A percentile compares a stretch with the other conserved stretches of the same genome.
Conservation (phyloP, 1,140 invertebrate species). For the Drosophila gunungcola region DNA sequence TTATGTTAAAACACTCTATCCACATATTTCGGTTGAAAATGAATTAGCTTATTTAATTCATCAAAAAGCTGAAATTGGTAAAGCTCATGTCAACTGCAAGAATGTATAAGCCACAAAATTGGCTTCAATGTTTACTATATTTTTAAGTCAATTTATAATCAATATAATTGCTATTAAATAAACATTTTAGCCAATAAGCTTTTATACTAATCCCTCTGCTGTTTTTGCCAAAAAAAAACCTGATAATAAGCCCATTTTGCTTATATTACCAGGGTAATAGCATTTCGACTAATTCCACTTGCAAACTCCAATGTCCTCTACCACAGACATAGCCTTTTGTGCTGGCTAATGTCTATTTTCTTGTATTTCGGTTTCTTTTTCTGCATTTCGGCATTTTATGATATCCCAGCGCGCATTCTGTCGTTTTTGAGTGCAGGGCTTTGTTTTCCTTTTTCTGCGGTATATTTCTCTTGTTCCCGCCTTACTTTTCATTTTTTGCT, state of each 20-base stretch:
- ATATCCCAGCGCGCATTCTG: constrained; percentile 47
- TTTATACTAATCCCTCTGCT: too few species aligned
- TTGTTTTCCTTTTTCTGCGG: constrained; percentile 54
- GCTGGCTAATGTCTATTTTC: constrained; percentile 54
- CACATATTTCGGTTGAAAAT: too few species aligned
- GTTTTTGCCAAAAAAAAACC: too few species aligned
- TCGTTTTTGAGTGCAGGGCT: constrained; percentile 63
- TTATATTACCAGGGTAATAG: constrained; percentile 11
- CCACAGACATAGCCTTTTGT: constrained; percentile 18
- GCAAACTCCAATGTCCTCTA: constrained; percentile 1
- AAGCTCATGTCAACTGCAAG: too few species aligned
- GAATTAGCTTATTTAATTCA: too few species aligned
- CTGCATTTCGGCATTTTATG: constrained; percentile 56
- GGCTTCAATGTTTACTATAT: not conserved
- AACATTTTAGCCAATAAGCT: not conserved
- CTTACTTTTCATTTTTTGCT: constrained; percentile 25
- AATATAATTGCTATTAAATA: not conserved
- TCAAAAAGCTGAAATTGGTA: too few species aligned
- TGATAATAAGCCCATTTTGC: too few species aligned
- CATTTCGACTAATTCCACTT: not conserved
- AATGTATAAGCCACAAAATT: too few species aligned
- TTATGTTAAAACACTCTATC: too few species aligned
- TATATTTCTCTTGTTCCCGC: constrained; percentile 20
- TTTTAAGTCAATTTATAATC: too few species aligned
- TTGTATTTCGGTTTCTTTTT: constrained; percentile 45